A percentile compares a stretch with the other conserved stretches of the same genome.
Conservation (phyloP, 2,113 vertebrate species). For the Mungos mungo region DNA sequence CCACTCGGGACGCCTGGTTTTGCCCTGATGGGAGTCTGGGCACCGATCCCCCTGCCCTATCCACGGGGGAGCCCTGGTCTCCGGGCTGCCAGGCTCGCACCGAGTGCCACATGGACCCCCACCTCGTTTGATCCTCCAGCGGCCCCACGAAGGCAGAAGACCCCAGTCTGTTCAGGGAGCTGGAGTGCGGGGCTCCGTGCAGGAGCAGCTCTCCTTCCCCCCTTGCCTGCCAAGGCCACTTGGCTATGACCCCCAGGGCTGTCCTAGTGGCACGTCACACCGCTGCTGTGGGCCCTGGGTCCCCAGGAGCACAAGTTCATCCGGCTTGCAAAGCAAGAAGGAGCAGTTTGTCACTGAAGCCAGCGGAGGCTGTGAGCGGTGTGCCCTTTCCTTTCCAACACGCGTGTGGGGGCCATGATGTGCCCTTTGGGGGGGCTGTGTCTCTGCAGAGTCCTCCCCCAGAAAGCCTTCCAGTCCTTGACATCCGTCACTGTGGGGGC, state of each 20-base stretch:
- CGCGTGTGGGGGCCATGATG: accelerated
- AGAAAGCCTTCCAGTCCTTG: constrained; percentile 43
- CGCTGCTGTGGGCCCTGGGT: neutral
- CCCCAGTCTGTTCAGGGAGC: accelerated
- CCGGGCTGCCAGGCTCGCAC: neutral
- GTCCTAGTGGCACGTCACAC: accelerated
- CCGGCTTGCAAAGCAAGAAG: neutral
- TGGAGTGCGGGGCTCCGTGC: accelerated
- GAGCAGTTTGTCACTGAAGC: accelerated
- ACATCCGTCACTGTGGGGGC: neutral
- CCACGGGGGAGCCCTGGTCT: accelerated
- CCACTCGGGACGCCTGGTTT: accelerated
- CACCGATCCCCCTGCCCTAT: neutral
- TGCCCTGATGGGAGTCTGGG: neutral
- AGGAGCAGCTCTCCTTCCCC: accelerated
- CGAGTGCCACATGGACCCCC: neutral
- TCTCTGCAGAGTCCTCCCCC: constrained; percentile 17
- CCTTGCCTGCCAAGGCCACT: no score
- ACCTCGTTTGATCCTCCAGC: accelerated
- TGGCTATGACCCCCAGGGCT: accelerated
- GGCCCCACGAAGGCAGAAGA: accelerated
- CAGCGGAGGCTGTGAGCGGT: neutral
- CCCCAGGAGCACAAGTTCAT: neutral
- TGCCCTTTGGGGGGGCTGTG: neutral
- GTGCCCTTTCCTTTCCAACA: neutral